Conservation (phyloP, 2,797 vertebrate genomes). For the Todus mexicanus region DNA sequence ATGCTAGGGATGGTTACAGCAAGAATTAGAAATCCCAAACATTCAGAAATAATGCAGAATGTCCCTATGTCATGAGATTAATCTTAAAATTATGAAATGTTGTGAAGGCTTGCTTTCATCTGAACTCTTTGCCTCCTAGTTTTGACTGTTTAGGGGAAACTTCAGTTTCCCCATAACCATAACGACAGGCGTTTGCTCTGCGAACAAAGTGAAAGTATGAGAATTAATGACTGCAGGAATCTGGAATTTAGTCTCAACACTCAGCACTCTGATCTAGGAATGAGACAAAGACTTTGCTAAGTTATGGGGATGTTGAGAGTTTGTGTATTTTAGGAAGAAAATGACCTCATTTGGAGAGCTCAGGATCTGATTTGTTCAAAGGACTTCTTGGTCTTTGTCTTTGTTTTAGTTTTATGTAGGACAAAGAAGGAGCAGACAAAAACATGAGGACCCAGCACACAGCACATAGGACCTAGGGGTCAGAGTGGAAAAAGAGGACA, state of each 20-base stretch:
- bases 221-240: neutral
- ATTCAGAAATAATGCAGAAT: conserved; percentile 19
- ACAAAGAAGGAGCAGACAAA: neutral
- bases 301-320: neutral
- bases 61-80: conserved; percentile 10
- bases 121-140: conserved; percentile 2
- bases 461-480: neutral
- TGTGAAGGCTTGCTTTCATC: conserved; percentile 2
- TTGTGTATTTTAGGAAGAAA: accelerated
- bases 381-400: neutral
- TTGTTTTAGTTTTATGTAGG: neutral
- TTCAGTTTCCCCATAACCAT: neutral
- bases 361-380: neutral
- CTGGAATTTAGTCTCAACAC: neutral
- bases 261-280: neutral
- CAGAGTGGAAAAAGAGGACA: neutral
- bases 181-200: neutral
- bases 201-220: neutral
- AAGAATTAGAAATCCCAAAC: neutral
- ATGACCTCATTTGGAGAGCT: neutral
- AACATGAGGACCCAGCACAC: neutral
- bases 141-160: no score
- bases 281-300: neutral
- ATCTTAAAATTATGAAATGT: neutral
- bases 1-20: neutral